These are phyloP conservation scores for Hippocampus kuda DNA, from an alignment of 2,797 vertebrate genomes.

Conservation along the genomic window DNA sequence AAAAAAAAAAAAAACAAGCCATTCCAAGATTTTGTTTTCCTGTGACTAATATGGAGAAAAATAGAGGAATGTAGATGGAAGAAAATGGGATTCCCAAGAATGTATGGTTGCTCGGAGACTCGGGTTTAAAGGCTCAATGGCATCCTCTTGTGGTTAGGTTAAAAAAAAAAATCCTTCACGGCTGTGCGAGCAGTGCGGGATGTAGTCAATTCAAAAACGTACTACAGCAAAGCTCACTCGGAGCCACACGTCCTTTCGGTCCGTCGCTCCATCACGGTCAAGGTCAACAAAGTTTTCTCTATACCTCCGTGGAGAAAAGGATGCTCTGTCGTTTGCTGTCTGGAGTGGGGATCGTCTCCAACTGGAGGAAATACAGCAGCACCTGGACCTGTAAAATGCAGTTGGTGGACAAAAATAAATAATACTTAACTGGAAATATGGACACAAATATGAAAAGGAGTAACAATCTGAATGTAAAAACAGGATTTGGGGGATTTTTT, in stretches of 20 bases:
- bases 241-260: conserved; percentile 41
- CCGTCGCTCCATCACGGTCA: conserved; percentile 18
- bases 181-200: conserved; percentile 7
- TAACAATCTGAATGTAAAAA: too few relatives aligned
- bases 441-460: neutral
- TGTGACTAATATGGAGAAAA: neutral
- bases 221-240: conserved; percentile 49
- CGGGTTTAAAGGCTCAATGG: conserved; percentile 16
- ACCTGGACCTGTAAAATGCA: conserved; percentile 82
- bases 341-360: conserved; percentile 91
- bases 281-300: conserved; percentile 39
- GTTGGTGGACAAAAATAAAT: neutral
- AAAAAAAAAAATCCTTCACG: conserved; percentile 25
- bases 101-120: conserved; percentile 24
- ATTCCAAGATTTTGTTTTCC: neutral
- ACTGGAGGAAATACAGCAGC: conserved; percentile 92
- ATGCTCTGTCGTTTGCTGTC: conserved; percentile 98
- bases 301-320: conserved; percentile 97
- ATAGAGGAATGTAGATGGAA: neutral
- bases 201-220: conserved; percentile 41
- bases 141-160: conserved; percentile 47
- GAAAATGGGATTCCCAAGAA: neutral
- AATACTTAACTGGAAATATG: neutral
- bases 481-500: too few relatives aligned
- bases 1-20: conserved; percentile 14